Conservation (phyloP, 2,113 vertebrate genomes). For the Nerophis ophidion region DNA sequence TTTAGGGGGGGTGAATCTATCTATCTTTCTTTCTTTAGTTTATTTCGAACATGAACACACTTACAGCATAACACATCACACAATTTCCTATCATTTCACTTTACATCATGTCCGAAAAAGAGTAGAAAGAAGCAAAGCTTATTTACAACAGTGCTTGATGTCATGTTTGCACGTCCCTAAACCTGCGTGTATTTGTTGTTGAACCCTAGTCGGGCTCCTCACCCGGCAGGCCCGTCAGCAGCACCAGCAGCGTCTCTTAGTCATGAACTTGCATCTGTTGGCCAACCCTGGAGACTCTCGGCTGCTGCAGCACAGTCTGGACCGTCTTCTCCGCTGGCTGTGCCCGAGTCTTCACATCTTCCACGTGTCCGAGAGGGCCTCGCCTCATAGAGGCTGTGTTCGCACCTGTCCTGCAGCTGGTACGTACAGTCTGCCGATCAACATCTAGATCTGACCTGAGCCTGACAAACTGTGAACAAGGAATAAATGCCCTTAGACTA, state of each 20-base stretch:
- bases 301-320: conserved; percentile 80
- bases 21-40: too few species aligned
- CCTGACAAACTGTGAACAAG: neutral
- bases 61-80: too few species aligned
- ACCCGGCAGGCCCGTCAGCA: conserved; percentile 60
- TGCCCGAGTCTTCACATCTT: conserved; percentile 79
- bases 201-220: conserved; percentile 34
- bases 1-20: too few species aligned
- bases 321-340: conserved; percentile 77
- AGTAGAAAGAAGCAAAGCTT: too few species aligned
- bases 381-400: conserved; percentile 57
- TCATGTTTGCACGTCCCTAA: neutral
- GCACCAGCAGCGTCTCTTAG: conserved; percentile 39
- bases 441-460: neutral
- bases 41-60: too few species aligned
- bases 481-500: neutral
- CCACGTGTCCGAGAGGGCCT: conserved; percentile 80
- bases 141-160: too few species aligned
- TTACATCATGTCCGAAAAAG: too few species aligned
- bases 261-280: conserved; percentile 83
- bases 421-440: conserved; percentile 1
- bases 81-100: too few species aligned
- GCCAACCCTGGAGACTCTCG: conserved; percentile 75
- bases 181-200: neutral
- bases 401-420: conserved; percentile 52